Base-by-base conservation (phyloP, 2,797 vertebrate species). In the Diceros bicornis region DNA sequence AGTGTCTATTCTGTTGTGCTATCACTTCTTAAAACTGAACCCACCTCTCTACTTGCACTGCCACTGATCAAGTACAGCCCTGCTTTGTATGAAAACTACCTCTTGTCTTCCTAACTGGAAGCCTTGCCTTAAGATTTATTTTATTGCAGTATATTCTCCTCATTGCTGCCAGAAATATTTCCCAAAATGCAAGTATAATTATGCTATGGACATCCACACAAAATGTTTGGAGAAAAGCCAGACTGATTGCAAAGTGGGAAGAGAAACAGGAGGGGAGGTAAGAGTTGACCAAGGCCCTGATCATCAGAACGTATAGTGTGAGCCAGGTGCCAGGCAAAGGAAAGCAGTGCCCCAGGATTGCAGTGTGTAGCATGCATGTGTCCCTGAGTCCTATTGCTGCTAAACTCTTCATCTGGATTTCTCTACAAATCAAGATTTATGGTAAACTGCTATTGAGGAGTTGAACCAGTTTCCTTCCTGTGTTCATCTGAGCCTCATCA, bases 141-240 rank as follows among this genome's bases (percentile, higher is more conserved):
- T 91, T 62, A 37, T 72, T 91, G 4, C 17, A 69, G 62, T 44
- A 34, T 52, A 59, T 71, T 72, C 7, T 88, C 25, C 37, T 81
- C 34, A 34, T 55, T 72, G 37, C 47, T 77, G 52, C 74, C 66
- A 85, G 50, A 94, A 92, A 59, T 37, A 61, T 1, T 13, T 89
- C 69, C 29, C 7, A 18, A 62, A 85, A 69, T 85, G 74, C 66
- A 94, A 69, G 59, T 57, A 29, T 57, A 32, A 78, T 83, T 32
- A 72, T 94, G 37, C 37, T 52, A 7, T n/a, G 16, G 52, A 20
- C 32, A 68, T 25, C 32, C 61, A 18, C 32, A 71, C 14, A 34
- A 59, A 55, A 23, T 61, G 88, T 59, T 91, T 75, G 84, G 32
- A 71, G 95, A 83, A 82, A 77, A 79, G 61, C 37, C 20, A 34